These are phyloP conservation scores for Seira sanloemensis DNA, from an alignment of 2,888 invertebrate species.

Conservation along the genomic window DNA sequence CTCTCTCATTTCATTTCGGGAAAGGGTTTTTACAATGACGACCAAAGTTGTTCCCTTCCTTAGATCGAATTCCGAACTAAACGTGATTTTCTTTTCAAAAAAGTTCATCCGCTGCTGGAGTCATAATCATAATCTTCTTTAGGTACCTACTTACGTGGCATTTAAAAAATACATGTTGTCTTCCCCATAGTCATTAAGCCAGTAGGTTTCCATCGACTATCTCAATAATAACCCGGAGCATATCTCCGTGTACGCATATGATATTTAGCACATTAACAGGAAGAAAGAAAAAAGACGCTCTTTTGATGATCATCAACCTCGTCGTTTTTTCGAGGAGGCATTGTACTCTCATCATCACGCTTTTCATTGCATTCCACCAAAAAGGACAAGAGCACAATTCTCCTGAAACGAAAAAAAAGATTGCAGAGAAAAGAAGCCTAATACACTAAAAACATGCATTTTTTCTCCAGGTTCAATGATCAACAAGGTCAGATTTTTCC, in stretches of 20 bases:
- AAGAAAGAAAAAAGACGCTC: conserved; percentile 27
- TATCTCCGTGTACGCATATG: conserved; percentile 19
- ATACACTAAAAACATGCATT: conserved; percentile 34
- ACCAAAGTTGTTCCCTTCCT: conserved; percentile 30
- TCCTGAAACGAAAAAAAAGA: neutral
- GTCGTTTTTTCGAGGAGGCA: conserved; percentile 7
- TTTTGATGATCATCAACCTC: conserved; percentile 21
- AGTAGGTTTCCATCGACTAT: conserved; percentile 51
- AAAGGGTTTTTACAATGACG: neutral
- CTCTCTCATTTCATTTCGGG: neutral
- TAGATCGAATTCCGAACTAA: conserved; percentile 39
- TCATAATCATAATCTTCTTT: neutral
- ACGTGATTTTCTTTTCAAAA: conserved; percentile 29
- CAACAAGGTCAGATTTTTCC: conserved; percentile 59
- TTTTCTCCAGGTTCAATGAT: conserved; percentile 62
- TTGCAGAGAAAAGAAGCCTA: neutral
- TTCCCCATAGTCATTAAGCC: conserved; percentile 53
- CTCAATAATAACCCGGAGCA: conserved; percentile 32
- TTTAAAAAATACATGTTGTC: conserved; percentile 36
- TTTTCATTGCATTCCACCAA: conserved; percentile 3
- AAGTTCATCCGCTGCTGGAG: conserved; percentile 1
- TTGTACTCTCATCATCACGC: conserved; percentile 28
- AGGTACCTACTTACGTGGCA: conserved; percentile 20
- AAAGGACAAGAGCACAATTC: neutral
- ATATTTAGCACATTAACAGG: conserved; percentile 58